A percentile compares a stretch with the other conserved stretches of the same genome.
Conservation (phyloP, 2,888 invertebrate genomes). For the Sthenelais limicola region DNA sequence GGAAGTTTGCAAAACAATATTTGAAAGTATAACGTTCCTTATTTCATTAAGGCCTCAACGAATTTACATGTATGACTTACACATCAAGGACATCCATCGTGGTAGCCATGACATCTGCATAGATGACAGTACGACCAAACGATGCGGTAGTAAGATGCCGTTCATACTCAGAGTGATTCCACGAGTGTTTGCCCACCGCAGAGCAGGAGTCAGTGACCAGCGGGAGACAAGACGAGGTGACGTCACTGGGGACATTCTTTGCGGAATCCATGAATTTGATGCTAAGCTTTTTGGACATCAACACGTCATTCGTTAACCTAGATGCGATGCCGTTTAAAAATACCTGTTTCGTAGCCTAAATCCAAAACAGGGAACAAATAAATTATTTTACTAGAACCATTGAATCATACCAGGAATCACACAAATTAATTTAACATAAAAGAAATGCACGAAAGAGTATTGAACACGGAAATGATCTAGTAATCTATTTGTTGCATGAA, state of each 20-base stretch:
- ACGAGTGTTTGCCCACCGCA: constrained; percentile 2
- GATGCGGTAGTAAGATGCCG: constrained; percentile 78
- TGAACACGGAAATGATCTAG: too few relatives aligned
- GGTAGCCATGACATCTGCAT: constrained; percentile 84
- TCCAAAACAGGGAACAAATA: too few relatives aligned
- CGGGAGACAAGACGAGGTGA: background rate
- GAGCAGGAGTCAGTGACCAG: constrained; percentile 10
- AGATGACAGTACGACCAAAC: constrained; percentile 87
- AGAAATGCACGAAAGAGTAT: too few relatives aligned
- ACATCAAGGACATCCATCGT: constrained; percentile 81
- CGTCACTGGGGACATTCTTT: background rate
- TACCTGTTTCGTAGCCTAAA: constrained; percentile 24
- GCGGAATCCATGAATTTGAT: constrained; percentile 54
- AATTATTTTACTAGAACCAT: too few relatives aligned
- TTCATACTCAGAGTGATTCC: constrained; percentile 54
- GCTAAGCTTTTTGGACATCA: constrained; percentile 55
- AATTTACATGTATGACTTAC: constrained; percentile 62
- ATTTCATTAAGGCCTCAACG: too few relatives aligned
- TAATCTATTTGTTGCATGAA: too few relatives aligned
- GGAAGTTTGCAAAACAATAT: background rate
- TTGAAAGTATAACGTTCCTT: background rate
- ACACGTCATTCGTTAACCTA: constrained; percentile 54
- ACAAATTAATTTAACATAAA: too few relatives aligned
- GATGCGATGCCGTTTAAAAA: constrained; percentile 50
- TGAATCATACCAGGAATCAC: too few relatives aligned